Conservation (phyloP, 2,888 invertebrate genomes). For the Hydropsyche betteni region DNA sequence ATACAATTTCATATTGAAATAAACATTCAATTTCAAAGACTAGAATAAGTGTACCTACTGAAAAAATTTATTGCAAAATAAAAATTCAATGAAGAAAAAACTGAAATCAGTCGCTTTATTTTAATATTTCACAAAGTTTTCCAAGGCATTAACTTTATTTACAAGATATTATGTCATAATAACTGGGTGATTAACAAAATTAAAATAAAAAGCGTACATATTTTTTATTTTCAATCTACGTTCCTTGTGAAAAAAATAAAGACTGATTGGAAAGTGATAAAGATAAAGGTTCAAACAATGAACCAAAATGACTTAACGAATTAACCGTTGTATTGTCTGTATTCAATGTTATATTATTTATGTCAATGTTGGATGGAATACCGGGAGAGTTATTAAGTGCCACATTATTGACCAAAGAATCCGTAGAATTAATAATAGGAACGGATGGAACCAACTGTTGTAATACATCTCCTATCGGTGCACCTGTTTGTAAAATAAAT, state of each 20-base stretch:
- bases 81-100: too few species aligned
- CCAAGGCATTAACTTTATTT: too few species aligned
- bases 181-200: too few species aligned
- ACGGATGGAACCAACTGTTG: slow-evolving; percentile 10
- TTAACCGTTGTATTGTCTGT: not conserved
- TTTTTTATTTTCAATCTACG: not conserved
- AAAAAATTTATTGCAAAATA: too few species aligned
- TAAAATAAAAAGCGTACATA: not conserved
- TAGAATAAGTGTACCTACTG: too few species aligned
- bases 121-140: too few species aligned
- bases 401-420: not conserved
- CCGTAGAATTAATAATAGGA: not conserved
- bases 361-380: too few species aligned
- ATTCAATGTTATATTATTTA: not conserved
- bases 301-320: slow-evolving; percentile 15
- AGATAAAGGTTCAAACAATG: slow-evolving; percentile 14
- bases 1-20: too few species aligned
- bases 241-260: not conserved
- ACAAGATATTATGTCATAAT: too few species aligned
- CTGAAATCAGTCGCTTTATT: too few species aligned
- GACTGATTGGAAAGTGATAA: slow-evolving; percentile 14
- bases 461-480: not conserved
- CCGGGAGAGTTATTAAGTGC: not conserved
- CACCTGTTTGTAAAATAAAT: not conserved
- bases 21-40: too few species aligned